Evolutionary conservation across 2,113 vertebrate species (phyloP).

Genomic region (Leucosticte australis): DNA sequence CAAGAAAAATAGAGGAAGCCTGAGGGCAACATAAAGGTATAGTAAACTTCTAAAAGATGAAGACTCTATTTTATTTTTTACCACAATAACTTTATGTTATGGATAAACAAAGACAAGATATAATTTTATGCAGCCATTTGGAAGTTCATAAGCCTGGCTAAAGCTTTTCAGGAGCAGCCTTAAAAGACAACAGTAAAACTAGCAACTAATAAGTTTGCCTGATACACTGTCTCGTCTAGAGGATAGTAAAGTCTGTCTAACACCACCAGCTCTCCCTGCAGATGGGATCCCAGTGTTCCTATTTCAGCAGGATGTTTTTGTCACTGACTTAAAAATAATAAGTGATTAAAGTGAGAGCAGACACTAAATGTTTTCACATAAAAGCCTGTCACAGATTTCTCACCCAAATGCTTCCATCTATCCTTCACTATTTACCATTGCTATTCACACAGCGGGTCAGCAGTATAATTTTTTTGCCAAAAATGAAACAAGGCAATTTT

Average conservation of each 20-base stretch:
- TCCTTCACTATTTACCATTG: not conserved
- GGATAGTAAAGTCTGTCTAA: not conserved
- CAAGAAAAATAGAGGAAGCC: not conserved
- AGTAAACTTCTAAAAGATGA: slow-evolving; percentile 17
- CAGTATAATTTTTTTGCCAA: not conserved
- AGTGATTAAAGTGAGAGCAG: not conserved
- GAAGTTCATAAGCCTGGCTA: slow-evolving; percentile 1
- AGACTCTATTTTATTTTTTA: slow-evolving; percentile 26
- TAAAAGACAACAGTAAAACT: slow-evolving; percentile 29
- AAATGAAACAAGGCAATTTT: not conserved
- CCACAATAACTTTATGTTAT: slow-evolving; percentile 3
- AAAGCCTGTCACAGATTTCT: slow-evolving; percentile 29
- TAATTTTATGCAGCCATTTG: slow-evolving; percentile 26
- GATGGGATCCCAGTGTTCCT: slow-evolving; percentile 19
- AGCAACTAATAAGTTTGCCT: not conserved
- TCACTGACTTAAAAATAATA: slow-evolving; percentile 28
- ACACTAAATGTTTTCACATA: slow-evolving; percentile 49
- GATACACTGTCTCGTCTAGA: not conserved
- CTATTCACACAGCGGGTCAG: not conserved
- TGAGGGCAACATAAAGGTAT: slow-evolving; percentile 21
- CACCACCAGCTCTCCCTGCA: not conserved
- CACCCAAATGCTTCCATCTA: slow-evolving; percentile 13
- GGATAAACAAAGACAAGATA: slow-evolving; percentile 20
- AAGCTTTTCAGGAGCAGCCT: slow-evolving; percentile 3
- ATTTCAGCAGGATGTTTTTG: slow-evolving; percentile 40